Evolutionary conservation across 2,797 vertebrate genomes (phyloP), one percentile per base, ranked within the genome.

Genomic region (Bovichtus variegatus): DNA sequence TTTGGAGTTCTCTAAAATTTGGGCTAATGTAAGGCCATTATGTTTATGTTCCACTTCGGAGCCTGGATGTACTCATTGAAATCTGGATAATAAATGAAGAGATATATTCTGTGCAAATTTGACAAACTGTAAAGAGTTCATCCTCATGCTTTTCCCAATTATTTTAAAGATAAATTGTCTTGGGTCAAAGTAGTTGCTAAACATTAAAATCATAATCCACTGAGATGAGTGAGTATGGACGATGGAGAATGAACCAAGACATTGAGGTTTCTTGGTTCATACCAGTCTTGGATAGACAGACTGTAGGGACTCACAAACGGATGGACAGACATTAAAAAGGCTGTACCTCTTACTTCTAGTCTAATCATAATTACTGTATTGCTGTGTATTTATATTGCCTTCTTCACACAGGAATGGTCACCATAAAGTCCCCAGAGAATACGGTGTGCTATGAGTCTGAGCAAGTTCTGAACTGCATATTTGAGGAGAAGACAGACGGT

Each of bases 361-460:
- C 2, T 58, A 29, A 40, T 46, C 3, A 38, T 47, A 38, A 34
- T 31, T 16, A 21, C 1, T 74, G n/a, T 43, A 27, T 18, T 23
- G 9, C 10, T 49, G 31, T 65, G 19, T 68, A 12, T 36, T 31
- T 0, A 13, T 69, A 9, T 29, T 51, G 9, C 49, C 19, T 31
- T 43, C 59, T 54, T 62, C 18, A 68, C 31, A 78, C 49, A 95
- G 95, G 94, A 53, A 40, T 94, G 79, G 93, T 92, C 6, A 12
- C 8, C 6, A 93, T 95, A 0, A 11, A 77, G 0, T 5, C 64
- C 0, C 91, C 87, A 2, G 0, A 0, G 0, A 0, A 0, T 0
- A 23, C 1, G 9, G 78, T 94, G 54, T 44, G 44, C 3, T 95
- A 93, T n/a, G 0, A 3, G 1, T 83, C 89, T 0, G 0, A 0